These are phyloP conservation scores for Drosophila leonis DNA, from an alignment of 2,888 invertebrate genomes.

Conservation along the genomic window DNA sequence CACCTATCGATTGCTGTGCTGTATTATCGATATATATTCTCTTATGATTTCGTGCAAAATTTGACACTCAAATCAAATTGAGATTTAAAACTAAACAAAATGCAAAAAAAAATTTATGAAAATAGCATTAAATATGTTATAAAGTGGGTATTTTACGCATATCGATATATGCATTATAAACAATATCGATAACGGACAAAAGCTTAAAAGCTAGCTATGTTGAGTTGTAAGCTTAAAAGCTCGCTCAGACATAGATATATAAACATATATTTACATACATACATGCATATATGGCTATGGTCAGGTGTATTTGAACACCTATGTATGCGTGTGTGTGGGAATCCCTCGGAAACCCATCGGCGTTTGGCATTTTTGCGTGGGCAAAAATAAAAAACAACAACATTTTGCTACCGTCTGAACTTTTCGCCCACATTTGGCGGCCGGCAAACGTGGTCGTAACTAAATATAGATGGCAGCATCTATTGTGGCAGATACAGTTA, in stretches of 20 bases:
- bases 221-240: conserved; percentile 19
- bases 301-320: background rate
- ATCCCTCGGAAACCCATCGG: conserved; percentile 29
- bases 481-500: conserved; percentile 16
- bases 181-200: conserved; percentile 14
- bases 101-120: background rate
- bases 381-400: conserved; percentile 19
- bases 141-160: background rate
- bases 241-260: background rate
- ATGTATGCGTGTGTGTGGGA: background rate
- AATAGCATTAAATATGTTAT: background rate
- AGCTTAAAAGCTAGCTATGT: background rate
- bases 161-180: background rate
- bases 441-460: conserved; percentile 40
- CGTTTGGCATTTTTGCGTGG: conserved; percentile 47
- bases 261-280: background rate
- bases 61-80: background rate
- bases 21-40: background rate
- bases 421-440: conserved; percentile 50
- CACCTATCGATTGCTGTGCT: conserved; percentile 13
- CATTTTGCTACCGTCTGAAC: conserved; percentile 27
- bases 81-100: background rate
- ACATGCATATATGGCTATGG: background rate
- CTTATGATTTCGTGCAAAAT: background rate
- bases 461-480: conserved; percentile 47